phyloP scores from a whole-genome alignment of 2,797 vertebrate genomes.

The Danio aesculapii region DNA sequence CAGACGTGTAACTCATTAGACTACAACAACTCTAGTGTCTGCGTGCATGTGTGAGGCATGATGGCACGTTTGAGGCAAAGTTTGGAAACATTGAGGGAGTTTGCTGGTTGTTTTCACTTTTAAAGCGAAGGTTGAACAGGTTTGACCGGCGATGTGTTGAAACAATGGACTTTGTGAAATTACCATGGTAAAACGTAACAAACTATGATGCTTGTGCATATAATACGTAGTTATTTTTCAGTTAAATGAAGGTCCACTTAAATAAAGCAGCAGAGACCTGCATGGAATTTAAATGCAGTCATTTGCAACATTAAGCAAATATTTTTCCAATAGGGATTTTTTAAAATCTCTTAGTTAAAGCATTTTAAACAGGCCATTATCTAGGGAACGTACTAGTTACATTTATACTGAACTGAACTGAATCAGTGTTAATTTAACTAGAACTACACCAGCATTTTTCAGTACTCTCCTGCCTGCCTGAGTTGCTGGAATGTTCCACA shows the following conservation, averaged over 20 bases:
- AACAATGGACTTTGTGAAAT: not conserved
- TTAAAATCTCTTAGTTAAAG: too few species aligned
- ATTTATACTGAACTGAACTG: not conserved
- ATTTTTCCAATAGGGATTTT: not conserved
- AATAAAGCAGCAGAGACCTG: not conserved
- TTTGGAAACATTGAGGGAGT: not conserved
- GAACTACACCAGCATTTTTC: too few species aligned
- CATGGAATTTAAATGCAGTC: not conserved
- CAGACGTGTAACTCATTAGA: slow-evolving; percentile 38
- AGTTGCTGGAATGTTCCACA: too few species aligned
- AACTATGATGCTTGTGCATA: not conserved
- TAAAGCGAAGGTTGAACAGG: not conserved
- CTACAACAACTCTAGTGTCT: slow-evolving; percentile 24
- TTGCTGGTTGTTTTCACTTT: slow-evolving; percentile 9
- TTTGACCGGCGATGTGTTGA: not conserved
- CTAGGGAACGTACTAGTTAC: too few species aligned
- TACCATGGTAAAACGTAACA: not conserved
- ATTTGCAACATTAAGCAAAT: not conserved
- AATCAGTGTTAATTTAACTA: too few species aligned
- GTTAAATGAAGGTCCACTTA: not conserved
- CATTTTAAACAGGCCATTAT: too few species aligned
- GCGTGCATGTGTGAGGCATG: not conserved
- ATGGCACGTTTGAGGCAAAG: not conserved
- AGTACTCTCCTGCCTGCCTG: too few species aligned
- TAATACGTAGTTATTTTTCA: not conserved